A percentile compares a stretch with the other conserved stretches of the same genome.
phyloP scores from a whole-genome alignment of 2,113 vertebrate species.

The Deroptyus accipitrinus region DNA sequence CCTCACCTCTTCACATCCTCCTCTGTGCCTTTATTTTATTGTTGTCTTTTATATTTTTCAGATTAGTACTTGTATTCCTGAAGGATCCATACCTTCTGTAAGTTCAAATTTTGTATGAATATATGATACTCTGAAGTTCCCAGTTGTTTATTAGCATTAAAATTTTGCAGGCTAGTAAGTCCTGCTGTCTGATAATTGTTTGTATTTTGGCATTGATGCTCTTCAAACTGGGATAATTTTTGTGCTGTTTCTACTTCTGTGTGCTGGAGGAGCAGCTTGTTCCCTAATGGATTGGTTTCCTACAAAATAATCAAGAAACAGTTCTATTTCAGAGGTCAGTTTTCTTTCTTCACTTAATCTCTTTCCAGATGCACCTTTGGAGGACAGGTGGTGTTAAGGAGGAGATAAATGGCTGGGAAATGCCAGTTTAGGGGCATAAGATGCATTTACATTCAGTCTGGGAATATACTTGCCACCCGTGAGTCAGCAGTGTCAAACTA shows the following conservation, averaged over 20 bases:
- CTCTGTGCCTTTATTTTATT: neutral
- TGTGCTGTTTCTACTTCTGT: neutral
- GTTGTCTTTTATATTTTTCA: neutral
- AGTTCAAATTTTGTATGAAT: neutral
- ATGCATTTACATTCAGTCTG: constrained; percentile 47
- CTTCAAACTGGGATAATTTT: neutral
- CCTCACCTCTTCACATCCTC: neutral
- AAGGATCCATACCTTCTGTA: neutral
- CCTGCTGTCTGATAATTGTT: neutral
- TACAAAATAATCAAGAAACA: constrained; percentile 55
- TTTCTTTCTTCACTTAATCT: constrained; percentile 28
- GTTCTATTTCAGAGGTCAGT: constrained; percentile 40
- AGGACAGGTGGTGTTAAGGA: constrained; percentile 26
- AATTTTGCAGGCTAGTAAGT: neutral
- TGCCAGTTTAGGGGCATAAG: constrained; percentile 3
- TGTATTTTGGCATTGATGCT: neutral
- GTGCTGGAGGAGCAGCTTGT: neutral
- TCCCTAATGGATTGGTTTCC: constrained; percentile 33
- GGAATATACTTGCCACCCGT: neutral
- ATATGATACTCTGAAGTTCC: neutral
- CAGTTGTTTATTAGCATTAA: neutral
- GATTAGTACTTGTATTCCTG: neutral
- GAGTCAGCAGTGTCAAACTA: constrained; percentile 61
- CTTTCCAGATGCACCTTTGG: neutral
- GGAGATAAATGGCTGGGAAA: constrained; percentile 41